Conservation (phyloP, 2,888 invertebrate species). For the Papilio gigon region DNA sequence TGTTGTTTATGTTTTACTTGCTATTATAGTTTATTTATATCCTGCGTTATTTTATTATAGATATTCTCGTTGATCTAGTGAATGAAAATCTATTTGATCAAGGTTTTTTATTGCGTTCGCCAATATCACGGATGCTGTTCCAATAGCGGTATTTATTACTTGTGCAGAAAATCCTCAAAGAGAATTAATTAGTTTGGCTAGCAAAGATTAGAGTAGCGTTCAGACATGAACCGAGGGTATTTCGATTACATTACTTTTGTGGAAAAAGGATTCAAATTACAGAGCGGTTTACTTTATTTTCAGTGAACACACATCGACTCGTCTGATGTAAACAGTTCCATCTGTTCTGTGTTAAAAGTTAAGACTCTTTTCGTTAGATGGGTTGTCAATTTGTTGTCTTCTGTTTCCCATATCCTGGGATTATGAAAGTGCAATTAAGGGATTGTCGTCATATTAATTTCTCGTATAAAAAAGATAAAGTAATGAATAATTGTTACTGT, state of each 20-base stretch:
- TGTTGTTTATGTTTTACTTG: background rate
- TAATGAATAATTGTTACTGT: too few relatives aligned
- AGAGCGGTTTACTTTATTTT: background rate
- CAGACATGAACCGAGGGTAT: background rate
- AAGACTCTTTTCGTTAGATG: background rate
- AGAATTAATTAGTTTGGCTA: constrained; percentile 10
- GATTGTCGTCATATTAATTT: too few relatives aligned
- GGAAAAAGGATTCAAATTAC: background rate
- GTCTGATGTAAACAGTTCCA: background rate
- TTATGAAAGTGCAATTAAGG: too few relatives aligned
- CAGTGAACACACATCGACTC: background rate
- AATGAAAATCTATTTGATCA: background rate
- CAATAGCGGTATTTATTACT: constrained; percentile 6
- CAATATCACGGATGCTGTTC: background rate
- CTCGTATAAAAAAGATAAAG: too few relatives aligned
- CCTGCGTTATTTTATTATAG: too few relatives aligned
- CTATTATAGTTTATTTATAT: background rate
- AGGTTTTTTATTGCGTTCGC: background rate
- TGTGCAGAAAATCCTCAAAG: background rate
- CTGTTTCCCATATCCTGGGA: too few relatives aligned
- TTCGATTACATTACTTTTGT: background rate
- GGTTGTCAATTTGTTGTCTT: background rate
- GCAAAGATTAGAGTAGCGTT: background rate
- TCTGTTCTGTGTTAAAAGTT: background rate
- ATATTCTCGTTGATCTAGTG: background rate